Conservation (phyloP, 2,113 vertebrate species). For the Calcarius ornatus region DNA sequence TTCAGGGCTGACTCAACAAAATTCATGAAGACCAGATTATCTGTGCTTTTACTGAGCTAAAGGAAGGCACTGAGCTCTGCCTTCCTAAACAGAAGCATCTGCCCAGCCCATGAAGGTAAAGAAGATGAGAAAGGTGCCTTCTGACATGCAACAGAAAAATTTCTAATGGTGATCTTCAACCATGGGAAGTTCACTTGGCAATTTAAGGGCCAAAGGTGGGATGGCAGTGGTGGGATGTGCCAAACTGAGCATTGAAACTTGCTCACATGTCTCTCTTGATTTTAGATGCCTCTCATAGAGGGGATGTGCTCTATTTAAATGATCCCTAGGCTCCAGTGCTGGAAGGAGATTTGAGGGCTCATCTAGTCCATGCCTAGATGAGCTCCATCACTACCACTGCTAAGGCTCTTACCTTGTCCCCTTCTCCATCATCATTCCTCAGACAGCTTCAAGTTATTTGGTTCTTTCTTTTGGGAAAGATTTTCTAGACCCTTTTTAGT, state of each 20-base stretch:
- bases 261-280: not conserved
- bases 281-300: not conserved
- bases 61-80: not conserved
- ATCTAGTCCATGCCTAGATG: not conserved
- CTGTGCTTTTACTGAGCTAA: not conserved
- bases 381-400: not conserved
- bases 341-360: not conserved
- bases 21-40: not conserved
- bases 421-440: not conserved
- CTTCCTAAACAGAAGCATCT: not conserved
- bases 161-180: not conserved
- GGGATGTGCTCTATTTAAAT: not conserved
- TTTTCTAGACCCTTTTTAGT: not conserved
- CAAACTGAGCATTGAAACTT: not conserved
- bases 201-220: not conserved
- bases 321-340: not conserved
- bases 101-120: not conserved
- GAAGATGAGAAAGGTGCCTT: not conserved
- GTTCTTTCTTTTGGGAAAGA: not conserved
- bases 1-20: conserved; percentile 36
- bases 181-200: not conserved
- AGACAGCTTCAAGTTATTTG: not conserved
- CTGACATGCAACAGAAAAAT: not conserved
- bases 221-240: not conserved
- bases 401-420: not conserved